Evolutionary conservation across 2,113 vertebrate genomes (phyloP), one percentile per base, ranked within the genome.

Genomic region (Sialia sialis): DNA sequence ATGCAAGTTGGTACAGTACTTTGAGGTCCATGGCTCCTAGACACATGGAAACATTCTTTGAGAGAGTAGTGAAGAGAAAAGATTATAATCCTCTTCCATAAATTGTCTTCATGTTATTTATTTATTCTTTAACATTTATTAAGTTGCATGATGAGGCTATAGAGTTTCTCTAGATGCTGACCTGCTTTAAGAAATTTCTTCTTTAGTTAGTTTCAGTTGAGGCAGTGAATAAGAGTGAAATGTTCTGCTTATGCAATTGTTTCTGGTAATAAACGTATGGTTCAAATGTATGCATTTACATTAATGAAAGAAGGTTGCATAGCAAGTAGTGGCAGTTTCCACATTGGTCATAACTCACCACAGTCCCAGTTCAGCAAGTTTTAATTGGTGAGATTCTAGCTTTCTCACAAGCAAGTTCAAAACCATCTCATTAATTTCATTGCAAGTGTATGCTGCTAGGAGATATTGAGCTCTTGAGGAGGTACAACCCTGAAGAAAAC

Each of bases 331-430:
- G 49, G 69, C 87, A 87, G 87, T 90, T 93, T 89, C 84, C 6
- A 9, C 62, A 66, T 32, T 87, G 95, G 77, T 81, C 12, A 19
- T 91, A 91, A 89, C 58, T 94, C 62, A 91, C 84, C 84, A 54
- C 86, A 79, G 73, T 82, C 94, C 77, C 52, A 81, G 84, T 92
- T 95, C 44, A 89, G 73, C 93, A 87, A 62, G 84, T 94, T 94
- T 91, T 92, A 94, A 84, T 95, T 82, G 76, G 54, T 84, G 69
- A 84, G 73, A 60, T 78, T 93, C 84, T 29, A 75, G 77, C 46
- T 94, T 96, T 95, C 86, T 96, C 91, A 89, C 66, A 92, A 73
- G 89, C 49, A 82, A 60, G 81, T 84, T 94, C 56, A 74, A 94
- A 94, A 79, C 62, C 52, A 54, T 69, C 66, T 84, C 44, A 87